Percentiles rank a stretch among this genome's conserved stretches.
These are phyloP conservation scores for Bombylius major DNA, from an alignment of 2,888 invertebrate species.

Conservation along the genomic window DNA sequence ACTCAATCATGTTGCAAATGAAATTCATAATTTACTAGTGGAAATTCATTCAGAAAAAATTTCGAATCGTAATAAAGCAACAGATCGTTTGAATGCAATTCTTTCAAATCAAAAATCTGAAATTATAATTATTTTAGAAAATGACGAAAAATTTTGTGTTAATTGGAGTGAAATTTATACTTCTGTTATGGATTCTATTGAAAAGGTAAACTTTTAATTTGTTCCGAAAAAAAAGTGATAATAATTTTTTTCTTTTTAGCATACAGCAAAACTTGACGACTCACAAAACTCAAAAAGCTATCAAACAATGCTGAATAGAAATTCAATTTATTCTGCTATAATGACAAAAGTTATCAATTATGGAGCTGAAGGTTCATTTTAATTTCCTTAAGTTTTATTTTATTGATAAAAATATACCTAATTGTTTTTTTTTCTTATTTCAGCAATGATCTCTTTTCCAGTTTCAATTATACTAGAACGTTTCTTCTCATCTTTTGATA, in stretches of 20 bases:
- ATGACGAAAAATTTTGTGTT: background rate
- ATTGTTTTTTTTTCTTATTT: background rate
- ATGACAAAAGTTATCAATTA: constrained; percentile 27
- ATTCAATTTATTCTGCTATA: constrained; percentile 23
- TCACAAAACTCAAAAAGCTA: constrained; percentile 19
- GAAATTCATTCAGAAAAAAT: constrained; percentile 1
- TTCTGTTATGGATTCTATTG: background rate
- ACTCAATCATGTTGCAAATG: background rate
- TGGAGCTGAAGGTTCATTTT: constrained; percentile 24
- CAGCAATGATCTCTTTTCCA: background rate
- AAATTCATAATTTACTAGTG: background rate
- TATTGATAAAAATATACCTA: background rate
- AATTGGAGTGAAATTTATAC: background rate
- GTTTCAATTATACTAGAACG: background rate
- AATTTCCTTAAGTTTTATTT: too few species aligned
- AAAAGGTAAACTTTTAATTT: background rate
- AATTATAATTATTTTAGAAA: constrained; percentile 9
- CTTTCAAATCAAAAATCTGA: constrained; percentile 3
- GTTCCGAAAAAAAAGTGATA: too few species aligned
- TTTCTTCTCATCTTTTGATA: background rate
- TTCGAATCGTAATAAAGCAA: constrained; percentile 1
- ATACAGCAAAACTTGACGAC: constrained; percentile 8
- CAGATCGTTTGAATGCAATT: constrained; percentile 1
- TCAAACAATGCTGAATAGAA: constrained; percentile 24
- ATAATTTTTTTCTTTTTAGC: background rate